phyloP scores from a whole-genome alignment of 92 coral and sea anemone genomes.

The Diadumene lineata region DNA sequence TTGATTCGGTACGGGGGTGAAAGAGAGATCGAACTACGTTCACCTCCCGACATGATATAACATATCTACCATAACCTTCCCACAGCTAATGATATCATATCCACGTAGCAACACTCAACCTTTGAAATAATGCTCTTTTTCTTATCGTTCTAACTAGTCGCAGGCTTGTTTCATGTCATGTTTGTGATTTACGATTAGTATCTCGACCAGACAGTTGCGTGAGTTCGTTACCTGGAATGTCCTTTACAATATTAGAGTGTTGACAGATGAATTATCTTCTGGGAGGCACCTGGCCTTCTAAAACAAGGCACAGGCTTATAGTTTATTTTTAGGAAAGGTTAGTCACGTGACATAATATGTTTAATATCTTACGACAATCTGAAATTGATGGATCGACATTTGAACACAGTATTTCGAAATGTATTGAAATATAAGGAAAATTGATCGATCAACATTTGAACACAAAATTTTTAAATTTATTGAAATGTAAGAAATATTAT shows the following conservation, averaged over 20 bases:
- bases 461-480: no score
- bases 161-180: slow-evolving; percentile 9
- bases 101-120: slow-evolving; percentile 3
- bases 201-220: slow-evolving; percentile 26
- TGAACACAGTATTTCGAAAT: no score
- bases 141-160: slow-evolving; percentile 1
- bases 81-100: not conserved
- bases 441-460: no score
- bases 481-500: no score
- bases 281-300: not conserved
- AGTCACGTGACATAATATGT: no score
- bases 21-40: no score
- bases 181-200: slow-evolving; percentile 25
- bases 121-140: not conserved
- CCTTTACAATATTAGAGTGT: not conserved
- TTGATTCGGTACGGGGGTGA: no score
- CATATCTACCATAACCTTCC: not conserved
- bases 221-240: slow-evolving; percentile 14
- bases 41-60: not conserved
- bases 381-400: no score
- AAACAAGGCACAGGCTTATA: no score
- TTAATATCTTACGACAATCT: no score
- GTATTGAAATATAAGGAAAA: no score
- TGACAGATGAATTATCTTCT: not conserved
- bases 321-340: no score